Evolutionary conservation across 2,113 vertebrate species (phyloP), one percentile per base, ranked within the genome.

Genomic region (Lampris megalopsis): DNA sequence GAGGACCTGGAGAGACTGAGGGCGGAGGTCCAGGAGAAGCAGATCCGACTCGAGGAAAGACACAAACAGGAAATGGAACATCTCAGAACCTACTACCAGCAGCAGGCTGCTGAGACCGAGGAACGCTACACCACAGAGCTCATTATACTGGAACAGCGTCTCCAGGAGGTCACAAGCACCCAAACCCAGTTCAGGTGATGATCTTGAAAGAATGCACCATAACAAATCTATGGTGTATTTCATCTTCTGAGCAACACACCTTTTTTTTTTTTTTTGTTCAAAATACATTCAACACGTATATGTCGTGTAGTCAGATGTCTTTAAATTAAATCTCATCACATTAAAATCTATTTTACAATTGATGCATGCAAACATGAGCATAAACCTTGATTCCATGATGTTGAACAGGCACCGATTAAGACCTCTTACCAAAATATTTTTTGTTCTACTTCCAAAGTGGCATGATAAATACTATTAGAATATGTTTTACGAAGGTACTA

Each of bases 21-120:
- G 89, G 83, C 57, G 0, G 89, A 93, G 35, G 89, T 92, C 71
- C 90, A 87, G 71, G 74, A 88, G 80, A 88, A 91, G 75, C 86
- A 85, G 78, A 48, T 79, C 0, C 92, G 90, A 10, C 92, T 96
- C 75, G 95, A 97, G 88, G 84, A 95, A 43, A 94, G 92, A 63
- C 94, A 97, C 73, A 52, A 81, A 63, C 90, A 92, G 71, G 95
- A 97, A 72, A 63, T 97, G 76, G 92, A 96, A 86, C 92, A 45
- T 47, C 93, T 96, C 9, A 68, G 90, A 52, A 84, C 85, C 54
- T 94, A 94, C 93, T 96, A 96, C 85, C 92, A 94, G 1, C 92
- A 95, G 68, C 94, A 96, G 63, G 89, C 95, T 69, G 81, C 93
- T 57, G 95, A 97, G 84, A 91, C 84, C 0, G 94, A 97, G 78